Conservation (phyloP, 1,140 invertebrate genomes). For the Lithobius niger region DNA sequence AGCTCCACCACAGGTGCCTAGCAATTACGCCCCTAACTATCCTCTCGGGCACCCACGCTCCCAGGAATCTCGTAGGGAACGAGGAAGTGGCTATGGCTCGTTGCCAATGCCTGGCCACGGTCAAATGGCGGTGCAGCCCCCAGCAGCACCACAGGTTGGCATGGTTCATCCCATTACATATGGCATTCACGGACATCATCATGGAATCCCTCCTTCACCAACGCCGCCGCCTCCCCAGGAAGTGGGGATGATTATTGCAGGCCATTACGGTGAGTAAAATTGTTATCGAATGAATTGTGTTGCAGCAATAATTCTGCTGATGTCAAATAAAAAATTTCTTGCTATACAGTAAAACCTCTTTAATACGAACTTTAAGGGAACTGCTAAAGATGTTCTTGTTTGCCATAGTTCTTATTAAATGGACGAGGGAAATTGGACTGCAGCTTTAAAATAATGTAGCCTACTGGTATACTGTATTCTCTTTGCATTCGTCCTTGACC, state of each 20-base stretch:
- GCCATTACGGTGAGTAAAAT: neutral
- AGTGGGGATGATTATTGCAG: constrained; percentile 8
- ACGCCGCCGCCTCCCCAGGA: constrained; percentile 43
- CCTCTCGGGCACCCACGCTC: constrained; percentile 56
- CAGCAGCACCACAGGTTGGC: constrained; percentile 33
- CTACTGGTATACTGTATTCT: no score
- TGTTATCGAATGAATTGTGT: no score
- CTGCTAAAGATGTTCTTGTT: no score
- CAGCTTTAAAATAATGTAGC: no score
- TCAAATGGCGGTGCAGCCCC: constrained; percentile 22
- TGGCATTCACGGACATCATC: constrained; percentile 30
- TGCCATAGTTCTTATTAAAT: no score
- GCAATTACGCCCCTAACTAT: constrained; percentile 89
- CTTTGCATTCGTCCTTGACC: no score
- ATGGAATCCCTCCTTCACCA: constrained; percentile 47
- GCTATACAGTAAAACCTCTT: no score
- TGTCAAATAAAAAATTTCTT: no score
- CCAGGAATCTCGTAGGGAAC: constrained; percentile 37
- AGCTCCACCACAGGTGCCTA: constrained; percentile 82
- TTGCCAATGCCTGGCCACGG: constrained; percentile 40
- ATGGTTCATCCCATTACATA: constrained; percentile 53
- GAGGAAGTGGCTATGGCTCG: constrained; percentile 55
- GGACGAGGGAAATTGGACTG: no score
- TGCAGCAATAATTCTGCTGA: no score
- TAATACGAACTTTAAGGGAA: no score